Evolutionary conservation across 2,888 invertebrate genomes (phyloP).

Genomic region (Noctuana brunneofusca): DNA sequence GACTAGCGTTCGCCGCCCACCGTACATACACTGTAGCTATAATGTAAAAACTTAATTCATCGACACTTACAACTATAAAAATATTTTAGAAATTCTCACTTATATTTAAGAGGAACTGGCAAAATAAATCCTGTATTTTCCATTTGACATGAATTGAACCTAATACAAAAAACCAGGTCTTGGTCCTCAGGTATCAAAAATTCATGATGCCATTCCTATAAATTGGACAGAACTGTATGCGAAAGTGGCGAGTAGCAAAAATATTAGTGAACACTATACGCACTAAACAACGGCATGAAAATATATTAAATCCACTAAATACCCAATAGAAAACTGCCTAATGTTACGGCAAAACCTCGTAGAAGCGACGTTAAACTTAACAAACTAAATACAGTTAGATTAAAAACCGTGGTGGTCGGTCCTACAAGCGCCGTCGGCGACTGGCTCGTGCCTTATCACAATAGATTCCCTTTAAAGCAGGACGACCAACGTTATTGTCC

Average conservation of each 20-base stretch:
- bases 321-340: slow-evolving; percentile 70
- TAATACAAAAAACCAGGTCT: slow-evolving; percentile 63
- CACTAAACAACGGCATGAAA: slow-evolving; percentile 75
- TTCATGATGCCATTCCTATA: slow-evolving; percentile 78
- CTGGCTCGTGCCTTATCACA: slow-evolving; percentile 65
- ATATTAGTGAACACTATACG: slow-evolving; percentile 76
- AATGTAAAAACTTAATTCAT: slow-evolving; percentile 74
- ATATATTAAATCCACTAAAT: slow-evolving; percentile 77
- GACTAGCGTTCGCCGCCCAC: slow-evolving; percentile 33
- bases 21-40: slow-evolving; percentile 63
- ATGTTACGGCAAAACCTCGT: slow-evolving; percentile 65
- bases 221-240: slow-evolving; percentile 72
- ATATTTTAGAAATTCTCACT: slow-evolving; percentile 82
- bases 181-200: slow-evolving; percentile 73
- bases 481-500: slow-evolving; percentile 78
- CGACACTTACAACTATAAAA: slow-evolving; percentile 80
- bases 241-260: slow-evolving; percentile 74
- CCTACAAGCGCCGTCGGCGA: slow-evolving; percentile 45
- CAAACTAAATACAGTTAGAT: slow-evolving; percentile 61
- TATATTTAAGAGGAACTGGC: slow-evolving; percentile 82
- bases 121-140: slow-evolving; percentile 79
- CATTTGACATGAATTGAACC: slow-evolving; percentile 53
- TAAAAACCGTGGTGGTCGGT: slow-evolving; percentile 62
- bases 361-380: slow-evolving; percentile 75
- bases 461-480: slow-evolving; percentile 50